Conservation (phyloP, 1,140 invertebrate species). For the Neocloeon triangulifer region DNA sequence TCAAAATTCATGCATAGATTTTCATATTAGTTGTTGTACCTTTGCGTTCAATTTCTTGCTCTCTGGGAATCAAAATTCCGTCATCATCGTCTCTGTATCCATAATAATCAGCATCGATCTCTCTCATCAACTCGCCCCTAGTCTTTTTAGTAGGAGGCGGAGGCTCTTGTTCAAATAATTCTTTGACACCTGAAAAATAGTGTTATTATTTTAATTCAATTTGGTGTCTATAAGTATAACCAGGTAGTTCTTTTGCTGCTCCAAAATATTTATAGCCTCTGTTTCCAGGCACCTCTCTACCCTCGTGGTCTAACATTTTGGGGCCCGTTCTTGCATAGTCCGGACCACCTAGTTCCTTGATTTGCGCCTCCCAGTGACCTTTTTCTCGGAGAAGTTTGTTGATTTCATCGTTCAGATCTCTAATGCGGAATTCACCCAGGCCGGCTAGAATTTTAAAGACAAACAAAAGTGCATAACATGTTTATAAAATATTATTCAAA, state of each 20-base stretch:
- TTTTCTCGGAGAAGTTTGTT: slow-evolving; percentile 92
- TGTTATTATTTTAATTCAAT: neutral
- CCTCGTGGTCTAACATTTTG: slow-evolving; percentile 86
- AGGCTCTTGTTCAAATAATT: slow-evolving; percentile 92
- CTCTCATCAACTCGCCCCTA: slow-evolving; percentile 88
- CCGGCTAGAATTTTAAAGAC: slow-evolving; percentile 41
- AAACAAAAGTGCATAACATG: too few relatives aligned
- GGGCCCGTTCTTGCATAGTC: slow-evolving; percentile 85
- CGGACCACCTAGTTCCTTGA: slow-evolving; percentile 82
- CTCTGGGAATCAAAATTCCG: slow-evolving; percentile 74
- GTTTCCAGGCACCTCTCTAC: slow-evolving; percentile 92
- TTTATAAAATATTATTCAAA: slow-evolving; percentile 1
- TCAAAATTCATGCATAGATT: slow-evolving; percentile 6
- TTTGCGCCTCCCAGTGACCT: slow-evolving; percentile 93
- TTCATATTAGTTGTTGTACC: slow-evolving; percentile 20
- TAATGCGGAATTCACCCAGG: slow-evolving; percentile 89
- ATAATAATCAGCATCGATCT: slow-evolving; percentile 97
- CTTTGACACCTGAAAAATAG: slow-evolving; percentile 54
- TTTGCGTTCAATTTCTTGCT: slow-evolving; percentile 54
- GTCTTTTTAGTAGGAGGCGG: slow-evolving; percentile 73
- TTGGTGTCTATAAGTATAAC: slow-evolving; percentile 16
- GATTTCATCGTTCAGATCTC: slow-evolving; percentile 98
- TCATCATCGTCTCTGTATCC: slow-evolving; percentile 97
- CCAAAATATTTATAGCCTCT: slow-evolving; percentile 99
- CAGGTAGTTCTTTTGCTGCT: slow-evolving; percentile 92